Percentiles rank a stretch among this genome's conserved stretches.
Conservation (phyloP, 2,113 vertebrate species). For the Ranitomeya imitator region DNA sequence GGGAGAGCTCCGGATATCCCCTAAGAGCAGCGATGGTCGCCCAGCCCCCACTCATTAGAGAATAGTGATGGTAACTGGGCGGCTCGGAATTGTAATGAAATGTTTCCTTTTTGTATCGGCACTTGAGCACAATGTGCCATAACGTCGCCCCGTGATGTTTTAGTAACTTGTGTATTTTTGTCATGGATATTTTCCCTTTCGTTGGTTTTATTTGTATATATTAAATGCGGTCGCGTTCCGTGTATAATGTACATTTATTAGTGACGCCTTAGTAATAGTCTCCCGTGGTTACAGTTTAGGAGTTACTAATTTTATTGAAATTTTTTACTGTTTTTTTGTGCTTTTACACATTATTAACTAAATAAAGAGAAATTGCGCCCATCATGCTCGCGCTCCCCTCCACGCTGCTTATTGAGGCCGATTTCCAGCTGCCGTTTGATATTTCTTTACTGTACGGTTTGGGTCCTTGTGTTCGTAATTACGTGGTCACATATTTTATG, state of each 20-base stretch:
- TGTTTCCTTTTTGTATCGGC: background rate
- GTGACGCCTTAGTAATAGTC: background rate
- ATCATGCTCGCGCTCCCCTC: background rate
- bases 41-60: background rate
- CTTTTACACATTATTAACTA: background rate
- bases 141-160: background rate
- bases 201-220: background rate
- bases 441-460: too few relatives aligned
- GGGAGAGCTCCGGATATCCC: too few relatives aligned
- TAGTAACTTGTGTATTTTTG: background rate
- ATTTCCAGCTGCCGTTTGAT: background rate
- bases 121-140: background rate
- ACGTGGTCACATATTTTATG: too few relatives aligned
- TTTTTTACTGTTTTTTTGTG: background rate
- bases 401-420: background rate
- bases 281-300: background rate
- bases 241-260: background rate
- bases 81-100: background rate
- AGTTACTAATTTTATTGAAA: background rate
- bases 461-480: too few relatives aligned
- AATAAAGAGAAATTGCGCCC: background rate
- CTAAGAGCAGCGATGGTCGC: background rate
- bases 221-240: too few relatives aligned
- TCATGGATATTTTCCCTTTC: constrained; percentile 11
- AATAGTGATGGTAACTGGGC: background rate